A percentile compares a stretch with the other conserved stretches of the same genome.
These are phyloP conservation scores for Typhlichthys eigenmanni DNA, from an alignment of 2,797 vertebrate species.

Conservation along the genomic window DNA sequence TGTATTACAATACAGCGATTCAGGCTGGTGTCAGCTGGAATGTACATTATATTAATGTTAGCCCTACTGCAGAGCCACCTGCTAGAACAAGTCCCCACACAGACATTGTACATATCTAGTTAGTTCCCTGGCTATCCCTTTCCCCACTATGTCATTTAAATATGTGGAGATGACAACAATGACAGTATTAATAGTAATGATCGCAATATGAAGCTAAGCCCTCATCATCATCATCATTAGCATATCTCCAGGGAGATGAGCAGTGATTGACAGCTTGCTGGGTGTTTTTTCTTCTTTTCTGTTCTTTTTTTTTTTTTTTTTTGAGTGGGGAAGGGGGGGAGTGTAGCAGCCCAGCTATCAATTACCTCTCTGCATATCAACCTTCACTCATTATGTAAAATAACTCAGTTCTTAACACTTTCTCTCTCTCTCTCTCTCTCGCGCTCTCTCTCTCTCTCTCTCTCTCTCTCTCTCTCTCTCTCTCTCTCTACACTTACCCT, in stretches of 20 bases:
- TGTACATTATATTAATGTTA: constrained; percentile 31
- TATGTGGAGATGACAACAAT: constrained; percentile 72
- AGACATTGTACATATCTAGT: constrained; percentile 37
- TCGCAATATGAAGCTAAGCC: constrained; percentile 71
- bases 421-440: constrained; percentile 20
- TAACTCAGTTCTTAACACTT: constrained; percentile 78
- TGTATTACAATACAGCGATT: neutral
- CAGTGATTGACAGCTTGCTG: constrained; percentile 79
- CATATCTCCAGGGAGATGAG: constrained; percentile 77
- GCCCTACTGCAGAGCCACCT: constrained; percentile 28
- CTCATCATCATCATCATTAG: constrained; percentile 77
- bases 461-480: constrained; percentile 21
- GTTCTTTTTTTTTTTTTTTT: constrained; percentile 44
- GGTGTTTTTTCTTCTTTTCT: constrained; percentile 8
- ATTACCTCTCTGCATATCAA: constrained; percentile 96
- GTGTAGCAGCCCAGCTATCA: constrained; percentile 84
- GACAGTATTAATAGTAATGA: constrained; percentile 77
- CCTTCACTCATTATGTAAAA: constrained; percentile 91
- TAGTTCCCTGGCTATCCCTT: constrained; percentile 35
- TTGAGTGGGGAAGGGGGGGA: constrained; percentile 58
- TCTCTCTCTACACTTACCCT: neutral
- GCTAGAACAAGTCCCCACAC: constrained; percentile 27
- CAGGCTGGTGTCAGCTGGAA: constrained; percentile 20
- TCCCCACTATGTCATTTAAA: constrained; percentile 62
- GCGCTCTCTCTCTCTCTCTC: constrained; percentile 52